Conservation (phyloP, 30 jellyfish, hydroid and myxozoan species). For the Aurelia sp. region DNA sequence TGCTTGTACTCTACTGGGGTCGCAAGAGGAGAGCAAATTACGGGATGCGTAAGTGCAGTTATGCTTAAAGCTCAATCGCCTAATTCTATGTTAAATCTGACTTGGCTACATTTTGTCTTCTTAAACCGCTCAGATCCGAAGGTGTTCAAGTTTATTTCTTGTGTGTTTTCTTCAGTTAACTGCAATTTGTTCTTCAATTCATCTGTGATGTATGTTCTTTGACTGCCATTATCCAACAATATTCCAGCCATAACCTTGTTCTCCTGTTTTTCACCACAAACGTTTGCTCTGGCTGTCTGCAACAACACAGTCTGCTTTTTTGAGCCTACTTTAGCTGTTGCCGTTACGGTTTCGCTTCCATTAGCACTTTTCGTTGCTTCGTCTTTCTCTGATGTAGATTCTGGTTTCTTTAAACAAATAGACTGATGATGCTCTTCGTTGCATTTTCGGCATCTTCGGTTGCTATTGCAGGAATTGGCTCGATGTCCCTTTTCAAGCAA, state of each 20-base stretch:
- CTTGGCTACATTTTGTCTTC: constrained; percentile 27
- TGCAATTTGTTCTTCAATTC: constrained; percentile 24
- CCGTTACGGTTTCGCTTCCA: constrained; percentile 23
- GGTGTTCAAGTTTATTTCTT: constrained; percentile 35
- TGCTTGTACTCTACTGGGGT: background rate
- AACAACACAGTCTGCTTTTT: background rate
- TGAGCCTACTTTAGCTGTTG: constrained; percentile 14
- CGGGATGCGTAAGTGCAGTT: background rate
- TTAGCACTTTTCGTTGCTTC: background rate
- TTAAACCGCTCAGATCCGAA: constrained; percentile 36
- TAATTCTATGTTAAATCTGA: constrained; percentile 23
- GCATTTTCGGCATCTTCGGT: constrained; percentile 12
- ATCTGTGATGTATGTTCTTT: constrained; percentile 46
- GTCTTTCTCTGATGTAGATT: constrained; percentile 3
- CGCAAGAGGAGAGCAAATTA: constrained; percentile 10
- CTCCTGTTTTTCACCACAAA: background rate
- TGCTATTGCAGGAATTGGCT: constrained; percentile 18
- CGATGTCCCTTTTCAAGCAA: constrained; percentile 12
- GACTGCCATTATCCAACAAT: constrained; percentile 65
- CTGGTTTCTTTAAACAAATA: background rate
- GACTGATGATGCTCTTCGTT: background rate
- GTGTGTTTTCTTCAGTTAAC: constrained; percentile 5
- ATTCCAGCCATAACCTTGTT: constrained; percentile 5
- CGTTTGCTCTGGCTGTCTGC: constrained; percentile 42
- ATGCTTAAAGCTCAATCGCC: background rate